A percentile compares a stretch with the other conserved stretches of the same genome.
Evolutionary conservation across 23 tunicate genomes (phyloP).

Genomic region (Styela plicata): DNA sequence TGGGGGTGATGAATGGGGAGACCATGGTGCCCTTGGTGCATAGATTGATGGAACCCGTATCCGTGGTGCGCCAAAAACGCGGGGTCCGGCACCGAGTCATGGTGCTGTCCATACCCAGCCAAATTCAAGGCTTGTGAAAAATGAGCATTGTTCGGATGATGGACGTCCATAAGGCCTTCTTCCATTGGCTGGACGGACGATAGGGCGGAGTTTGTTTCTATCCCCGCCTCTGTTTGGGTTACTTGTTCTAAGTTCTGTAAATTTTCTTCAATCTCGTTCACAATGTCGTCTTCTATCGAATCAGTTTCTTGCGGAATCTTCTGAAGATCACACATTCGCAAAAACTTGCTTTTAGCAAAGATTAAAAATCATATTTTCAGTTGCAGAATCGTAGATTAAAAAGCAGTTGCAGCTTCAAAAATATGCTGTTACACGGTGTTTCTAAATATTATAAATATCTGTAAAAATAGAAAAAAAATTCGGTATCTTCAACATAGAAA

Average conservation of each 20-base stretch:
- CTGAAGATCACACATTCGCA: conserved; percentile 13
- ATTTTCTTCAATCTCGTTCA: neutral
- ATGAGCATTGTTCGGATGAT: conserved; percentile 18
- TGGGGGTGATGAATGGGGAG: conserved; percentile 1
- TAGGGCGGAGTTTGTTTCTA: conserved; percentile 18
- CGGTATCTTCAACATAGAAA: no score
- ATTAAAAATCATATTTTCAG: neutral
- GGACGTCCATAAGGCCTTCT: conserved; percentile 13
- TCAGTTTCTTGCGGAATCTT: neutral
- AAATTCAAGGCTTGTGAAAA: neutral
- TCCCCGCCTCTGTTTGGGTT: conserved; percentile 7
- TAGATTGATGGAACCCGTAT: neutral
- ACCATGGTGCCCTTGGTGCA: conserved; percentile 22
- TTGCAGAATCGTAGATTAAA: neutral
- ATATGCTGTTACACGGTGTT: neutral
- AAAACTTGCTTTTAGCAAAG: neutral
- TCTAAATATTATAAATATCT: neutral
- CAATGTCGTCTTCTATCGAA: neutral
- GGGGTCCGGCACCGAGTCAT: neutral
- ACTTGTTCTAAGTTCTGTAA: neutral
- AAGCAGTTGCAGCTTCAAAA: neutral
- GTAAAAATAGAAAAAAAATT: neutral
- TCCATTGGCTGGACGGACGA: conserved; percentile 27
- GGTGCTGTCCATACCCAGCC: neutral
- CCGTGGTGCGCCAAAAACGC: conserved; percentile 4